Evolutionary conservation across 2,888 invertebrate species (phyloP).

Genomic region (Dicycla oo): DNA sequence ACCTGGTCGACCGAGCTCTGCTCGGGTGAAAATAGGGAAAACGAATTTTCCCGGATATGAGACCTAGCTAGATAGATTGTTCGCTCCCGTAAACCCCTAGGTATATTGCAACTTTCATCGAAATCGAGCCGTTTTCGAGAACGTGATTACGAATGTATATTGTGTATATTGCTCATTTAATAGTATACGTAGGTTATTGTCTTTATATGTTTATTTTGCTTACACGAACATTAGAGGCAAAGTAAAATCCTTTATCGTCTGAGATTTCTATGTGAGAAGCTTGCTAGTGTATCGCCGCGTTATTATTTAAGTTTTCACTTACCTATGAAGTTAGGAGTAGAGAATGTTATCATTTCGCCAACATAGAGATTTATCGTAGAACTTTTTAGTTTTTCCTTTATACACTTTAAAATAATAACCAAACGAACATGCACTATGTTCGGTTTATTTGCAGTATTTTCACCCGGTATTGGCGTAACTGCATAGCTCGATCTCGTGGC

Average conservation of each 20-base stretch:
- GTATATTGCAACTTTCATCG: too few relatives aligned
- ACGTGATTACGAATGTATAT: too few relatives aligned
- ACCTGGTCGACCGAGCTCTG: too few relatives aligned
- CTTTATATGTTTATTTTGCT: background rate
- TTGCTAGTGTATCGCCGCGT: background rate
- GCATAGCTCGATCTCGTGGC: too few relatives aligned
- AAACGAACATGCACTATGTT: background rate
- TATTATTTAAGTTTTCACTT: constrained; percentile 15
- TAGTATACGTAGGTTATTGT: too few relatives aligned
- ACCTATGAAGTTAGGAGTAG: background rate
- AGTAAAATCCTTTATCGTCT: constrained; percentile 12
- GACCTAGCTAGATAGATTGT: too few relatives aligned
- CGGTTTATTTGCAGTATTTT: constrained; percentile 14
- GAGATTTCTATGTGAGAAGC: background rate
- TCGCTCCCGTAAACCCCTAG: too few relatives aligned
- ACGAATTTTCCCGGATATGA: too few relatives aligned
- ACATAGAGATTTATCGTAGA: background rate
- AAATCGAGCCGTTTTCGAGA: too few relatives aligned
- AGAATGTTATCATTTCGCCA: background rate
- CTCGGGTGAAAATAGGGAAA: too few relatives aligned
- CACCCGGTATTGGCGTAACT: background rate
- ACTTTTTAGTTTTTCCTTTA: background rate
- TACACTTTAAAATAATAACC: background rate
- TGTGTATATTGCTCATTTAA: too few relatives aligned
- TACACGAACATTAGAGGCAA: background rate